These are phyloP conservation scores for Ceriagrion tenellum DNA, from an alignment of 2,888 invertebrate species.

Conservation along the genomic window DNA sequence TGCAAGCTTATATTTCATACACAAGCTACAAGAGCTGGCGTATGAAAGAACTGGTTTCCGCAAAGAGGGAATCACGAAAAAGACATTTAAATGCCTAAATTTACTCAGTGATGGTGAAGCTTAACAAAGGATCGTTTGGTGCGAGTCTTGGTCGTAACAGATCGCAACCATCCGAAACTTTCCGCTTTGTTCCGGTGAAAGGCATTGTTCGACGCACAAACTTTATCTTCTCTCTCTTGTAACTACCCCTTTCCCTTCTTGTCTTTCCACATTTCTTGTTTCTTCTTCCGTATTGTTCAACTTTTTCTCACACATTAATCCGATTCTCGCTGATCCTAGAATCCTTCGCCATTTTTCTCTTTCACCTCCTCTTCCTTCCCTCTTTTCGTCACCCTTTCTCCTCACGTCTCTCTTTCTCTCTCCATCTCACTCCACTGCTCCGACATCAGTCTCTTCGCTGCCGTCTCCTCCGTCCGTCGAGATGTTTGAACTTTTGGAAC, in stretches of 20 bases:
- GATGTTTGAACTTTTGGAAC: constrained; percentile 38
- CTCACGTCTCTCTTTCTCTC: background rate
- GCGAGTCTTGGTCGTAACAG: background rate
- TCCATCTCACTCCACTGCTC: background rate
- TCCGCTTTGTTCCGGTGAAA: background rate
- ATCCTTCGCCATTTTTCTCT: background rate
- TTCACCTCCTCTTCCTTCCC: background rate
- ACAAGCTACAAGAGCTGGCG: too few species aligned
- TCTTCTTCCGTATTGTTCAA: background rate
- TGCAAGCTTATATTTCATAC: too few species aligned
- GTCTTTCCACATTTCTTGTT: background rate
- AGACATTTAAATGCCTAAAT: too few species aligned
- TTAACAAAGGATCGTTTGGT: too few species aligned
- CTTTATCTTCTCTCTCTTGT: background rate
- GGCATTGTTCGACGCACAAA: background rate
- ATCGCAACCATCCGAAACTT: background rate
- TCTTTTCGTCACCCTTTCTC: background rate
- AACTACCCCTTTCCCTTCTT: background rate
- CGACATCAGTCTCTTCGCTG: background rate
- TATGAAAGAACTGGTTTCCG: too few species aligned
- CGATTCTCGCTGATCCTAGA: background rate
- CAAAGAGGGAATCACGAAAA: too few species aligned
- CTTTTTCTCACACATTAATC: too few species aligned
- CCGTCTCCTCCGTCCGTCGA: constrained; percentile 1
- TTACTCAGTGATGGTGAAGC: too few species aligned